These are phyloP conservation scores for Tinea pellionella DNA, from an alignment of 2,888 invertebrate genomes.

Conservation along the genomic window DNA sequence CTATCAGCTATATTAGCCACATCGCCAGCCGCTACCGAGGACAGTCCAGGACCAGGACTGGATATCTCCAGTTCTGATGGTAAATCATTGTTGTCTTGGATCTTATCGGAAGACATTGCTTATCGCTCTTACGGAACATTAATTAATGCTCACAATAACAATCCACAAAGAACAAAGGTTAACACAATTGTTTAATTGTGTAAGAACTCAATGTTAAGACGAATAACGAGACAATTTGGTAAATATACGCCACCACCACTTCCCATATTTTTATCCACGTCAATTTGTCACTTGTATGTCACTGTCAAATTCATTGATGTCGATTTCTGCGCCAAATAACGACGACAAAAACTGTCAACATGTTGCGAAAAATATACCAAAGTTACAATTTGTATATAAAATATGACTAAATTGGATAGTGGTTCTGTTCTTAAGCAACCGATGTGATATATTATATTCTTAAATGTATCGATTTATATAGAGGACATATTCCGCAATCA, in stretches of 20 bases:
- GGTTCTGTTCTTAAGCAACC: too few species aligned
- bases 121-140: conserved; percentile 46
- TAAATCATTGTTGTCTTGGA: not conserved
- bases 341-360: not conserved
- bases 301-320: not conserved
- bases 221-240: not conserved
- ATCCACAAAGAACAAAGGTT: not conserved
- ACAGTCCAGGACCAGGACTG: not conserved
- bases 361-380: too few species aligned
- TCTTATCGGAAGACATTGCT: conserved; percentile 38
- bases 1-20: not conserved
- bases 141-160: conserved; percentile 20
- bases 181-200: conserved; percentile 3
- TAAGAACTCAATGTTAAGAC: not conserved
- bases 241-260: conserved; percentile 40
- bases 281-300: not conserved
- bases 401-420: too few species aligned
- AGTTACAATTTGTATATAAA: too few species aligned
- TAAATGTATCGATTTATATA: not conserved
- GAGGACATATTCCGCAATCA: not conserved
- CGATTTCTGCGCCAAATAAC: not conserved
- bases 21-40: conserved; percentile 6
- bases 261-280: conserved; percentile 20
- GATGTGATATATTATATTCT: not conserved
- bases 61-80: not conserved